phyloP scores from a whole-genome alignment of 1,140 invertebrate species.

The Drosophila tsacasi region DNA sequence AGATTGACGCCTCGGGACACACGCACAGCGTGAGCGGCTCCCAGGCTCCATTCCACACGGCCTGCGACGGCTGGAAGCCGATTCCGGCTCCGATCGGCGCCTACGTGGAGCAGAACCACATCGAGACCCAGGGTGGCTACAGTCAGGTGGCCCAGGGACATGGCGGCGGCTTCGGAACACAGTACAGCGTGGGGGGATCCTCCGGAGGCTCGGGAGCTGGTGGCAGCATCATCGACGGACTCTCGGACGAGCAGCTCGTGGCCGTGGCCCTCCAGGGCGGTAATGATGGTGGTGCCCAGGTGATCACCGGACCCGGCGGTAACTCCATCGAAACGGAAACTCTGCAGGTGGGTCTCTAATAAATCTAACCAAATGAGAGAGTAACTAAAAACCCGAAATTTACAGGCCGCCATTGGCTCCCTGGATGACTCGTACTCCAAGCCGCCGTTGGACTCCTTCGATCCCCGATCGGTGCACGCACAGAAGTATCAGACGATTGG shows the following conservation, averaged over 20 bases:
- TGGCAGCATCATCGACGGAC: slow-evolving; percentile 64
- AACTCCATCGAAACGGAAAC: slow-evolving; percentile 71
- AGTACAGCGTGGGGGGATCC: slow-evolving; percentile 34
- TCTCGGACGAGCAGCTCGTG: slow-evolving; percentile 78
- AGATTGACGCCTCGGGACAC: slow-evolving; percentile 76
- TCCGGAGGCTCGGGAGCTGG: slow-evolving; percentile 6
- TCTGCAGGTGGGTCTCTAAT: slow-evolving; percentile 46
- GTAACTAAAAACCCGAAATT: not conserved
- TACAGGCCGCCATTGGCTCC: slow-evolving; percentile 53
- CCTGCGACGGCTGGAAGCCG: slow-evolving; percentile 93
- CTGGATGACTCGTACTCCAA: slow-evolving; percentile 70
- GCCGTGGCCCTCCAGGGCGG: slow-evolving; percentile 75
- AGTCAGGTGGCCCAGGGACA: slow-evolving; percentile 70
- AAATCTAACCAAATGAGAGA: no score
- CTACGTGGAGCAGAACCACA: slow-evolving; percentile 73
- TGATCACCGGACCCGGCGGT: slow-evolving; percentile 50
- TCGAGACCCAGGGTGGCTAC: slow-evolving; percentile 77
- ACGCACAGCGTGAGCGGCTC: slow-evolving; percentile 76
- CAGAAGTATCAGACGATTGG: slow-evolving; percentile 65
- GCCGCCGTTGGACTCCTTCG: slow-evolving; percentile 70
- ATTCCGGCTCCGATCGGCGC: slow-evolving; percentile 88
- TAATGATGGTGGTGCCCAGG: slow-evolving; percentile 27
- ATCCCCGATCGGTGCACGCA: slow-evolving; percentile 63
- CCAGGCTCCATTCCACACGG: slow-evolving; percentile 78
- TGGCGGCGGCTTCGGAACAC: slow-evolving; percentile 27